Evolutionary conservation across 2,113 vertebrate genomes (phyloP), one percentile per base, ranked within the genome.

Genomic region (Connochaetes taurinus): DNA sequence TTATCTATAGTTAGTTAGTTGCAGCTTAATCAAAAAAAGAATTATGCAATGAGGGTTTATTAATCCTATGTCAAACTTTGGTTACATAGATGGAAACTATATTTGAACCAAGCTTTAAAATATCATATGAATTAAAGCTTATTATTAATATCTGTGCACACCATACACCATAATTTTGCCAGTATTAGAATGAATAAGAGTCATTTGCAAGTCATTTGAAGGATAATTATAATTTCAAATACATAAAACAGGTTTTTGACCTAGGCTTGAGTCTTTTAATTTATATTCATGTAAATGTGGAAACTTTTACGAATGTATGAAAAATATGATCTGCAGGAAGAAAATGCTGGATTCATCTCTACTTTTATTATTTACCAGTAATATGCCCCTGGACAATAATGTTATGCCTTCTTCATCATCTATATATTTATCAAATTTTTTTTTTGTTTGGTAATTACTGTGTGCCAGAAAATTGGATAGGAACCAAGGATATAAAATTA

Each of bases 191-290:
- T 92, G 57, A 97, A 90, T 97, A 92, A 90, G 67, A 93, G 50
- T 88, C n/a, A 97, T 97, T 94, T 97, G 25, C n/a, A 96, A 88
- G 60, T 95, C 50, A 94, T 85, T 53, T 94, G 27, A 88, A 96
- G 45, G 55, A 84, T 94, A 97, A 93, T 97, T 97, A 95, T 80
- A 94, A 84, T 87, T 94, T 85, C 36, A 95, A 92, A 58, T 84
- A 87, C 60, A 15, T 95, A 53, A 92, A 95, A 89, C 7, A 71
- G 19, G 29, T 95, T 97, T 97, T 93, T 96, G 67, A 97, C 86
- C 67, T 91, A 91, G 15, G 85, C 23, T 31, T 21, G 10, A 52
- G 7, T 50, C 7, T n/a, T 91, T 91, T 92, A 45, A 58, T 89
- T 94, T 96, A 58, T 89, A 71, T 52, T 91, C 76, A 27, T 85